These are phyloP conservation scores for Acropternis orthonyx DNA, from an alignment of 2,797 vertebrate species.

Conservation along the genomic window DNA sequence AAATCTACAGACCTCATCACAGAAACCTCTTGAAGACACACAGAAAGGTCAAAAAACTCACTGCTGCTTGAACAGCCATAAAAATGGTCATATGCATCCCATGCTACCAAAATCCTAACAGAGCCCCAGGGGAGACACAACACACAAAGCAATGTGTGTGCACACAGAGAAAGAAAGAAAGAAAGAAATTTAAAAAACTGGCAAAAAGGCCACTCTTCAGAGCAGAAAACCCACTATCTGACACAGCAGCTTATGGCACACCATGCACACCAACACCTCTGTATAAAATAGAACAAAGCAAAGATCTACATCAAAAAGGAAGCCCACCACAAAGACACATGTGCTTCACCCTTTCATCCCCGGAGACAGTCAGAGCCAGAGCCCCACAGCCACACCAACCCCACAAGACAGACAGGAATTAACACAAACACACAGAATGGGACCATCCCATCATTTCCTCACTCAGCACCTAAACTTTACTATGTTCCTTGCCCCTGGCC, in stretches of 20 bases:
- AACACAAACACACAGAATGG: background rate
- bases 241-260: background rate
- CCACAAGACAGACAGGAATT: background rate
- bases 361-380: background rate
- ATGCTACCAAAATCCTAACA: background rate
- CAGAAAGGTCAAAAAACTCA: constrained; percentile 20
- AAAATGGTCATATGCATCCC: background rate
- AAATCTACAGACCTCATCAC: background rate
- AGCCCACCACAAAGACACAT: constrained; percentile 58
- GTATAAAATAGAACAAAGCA: constrained; percentile 28
- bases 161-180: background rate
- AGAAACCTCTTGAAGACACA: constrained; percentile 24
- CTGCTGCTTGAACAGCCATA: background rate
- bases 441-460: background rate
- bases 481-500: constrained; percentile 57
- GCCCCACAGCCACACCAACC: constrained; percentile 17
- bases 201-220: background rate
- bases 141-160: background rate
- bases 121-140: background rate
- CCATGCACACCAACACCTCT: background rate
- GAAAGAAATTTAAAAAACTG: background rate
- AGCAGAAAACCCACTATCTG: background rate
- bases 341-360: constrained; percentile 42
- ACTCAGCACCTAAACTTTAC: constrained; percentile 22
- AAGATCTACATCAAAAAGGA: constrained; percentile 44